Evolutionary conservation across 2,888 invertebrate genomes (phyloP).

Genomic region (Creontiades dilutus): DNA sequence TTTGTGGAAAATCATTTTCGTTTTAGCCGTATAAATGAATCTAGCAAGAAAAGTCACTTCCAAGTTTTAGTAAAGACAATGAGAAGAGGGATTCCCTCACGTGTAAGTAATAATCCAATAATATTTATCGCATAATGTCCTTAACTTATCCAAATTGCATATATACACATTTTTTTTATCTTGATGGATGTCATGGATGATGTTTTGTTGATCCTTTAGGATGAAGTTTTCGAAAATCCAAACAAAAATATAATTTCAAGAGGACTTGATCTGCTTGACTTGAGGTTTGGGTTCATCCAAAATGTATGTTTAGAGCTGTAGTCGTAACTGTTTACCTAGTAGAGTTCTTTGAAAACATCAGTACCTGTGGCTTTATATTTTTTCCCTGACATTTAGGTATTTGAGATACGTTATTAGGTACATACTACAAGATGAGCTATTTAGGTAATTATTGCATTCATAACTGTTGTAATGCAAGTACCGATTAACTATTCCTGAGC

Average conservation of each 20-base stretch:
- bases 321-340: not conserved
- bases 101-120: not conserved
- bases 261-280: constrained; percentile 7
- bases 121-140: not conserved
- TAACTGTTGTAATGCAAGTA: too few species aligned
- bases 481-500: too few species aligned
- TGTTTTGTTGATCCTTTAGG: not conserved
- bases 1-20: constrained; percentile 50
- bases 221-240: constrained; percentile 3
- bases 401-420: too few species aligned
- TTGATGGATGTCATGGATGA: not conserved
- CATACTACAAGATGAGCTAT: too few species aligned
- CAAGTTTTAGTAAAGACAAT: constrained; percentile 40
- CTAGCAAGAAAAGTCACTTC: constrained; percentile 8
- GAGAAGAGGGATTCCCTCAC: constrained; percentile 16
- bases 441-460: too few species aligned
- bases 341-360: too few species aligned
- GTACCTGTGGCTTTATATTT: too few species aligned
- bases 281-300: not conserved
- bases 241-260: constrained; percentile 20
- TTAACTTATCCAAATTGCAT: not conserved
- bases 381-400: too few species aligned
- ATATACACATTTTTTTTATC: not conserved
- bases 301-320: not conserved
- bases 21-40: constrained; percentile 26